Base-by-base conservation (phyloP, 2,888 invertebrate genomes). In the Tridacna gigas region DNA sequence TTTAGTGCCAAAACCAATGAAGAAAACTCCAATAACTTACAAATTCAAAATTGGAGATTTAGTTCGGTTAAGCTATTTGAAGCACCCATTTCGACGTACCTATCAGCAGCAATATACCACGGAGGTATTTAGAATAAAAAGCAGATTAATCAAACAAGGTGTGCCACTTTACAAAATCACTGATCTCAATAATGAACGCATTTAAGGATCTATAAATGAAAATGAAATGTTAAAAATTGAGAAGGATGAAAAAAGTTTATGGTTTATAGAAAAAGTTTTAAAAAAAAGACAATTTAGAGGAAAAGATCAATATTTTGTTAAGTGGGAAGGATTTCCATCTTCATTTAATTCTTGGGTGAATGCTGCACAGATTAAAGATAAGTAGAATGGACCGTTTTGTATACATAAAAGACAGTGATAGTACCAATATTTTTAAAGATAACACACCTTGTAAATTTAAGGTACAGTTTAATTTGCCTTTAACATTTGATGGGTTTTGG, bases 401-500 rank as follows among this genome's bases (percentile, higher is more conserved):
- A n/a, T n/a, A n/a, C n/a, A n/a, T n/a, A n/a, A n/a, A n/a, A n/a
- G n/a, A n/a, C n/a, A n/a, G n/a, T n/a, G n/a, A n/a, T n/a, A n/a
- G n/a, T n/a, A n/a, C n/a, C n/a, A n/a, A n/a, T n/a, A n/a, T n/a
- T n/a, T n/a, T n/a, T n/a, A n/a, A n/a, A n/a, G n/a, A n/a, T n/a
- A n/a, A n/a, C n/a, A n/a, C n/a, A n/a, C n/a, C n/a, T n/a, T n/a
- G n/a, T n/a, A n/a, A n/a, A n/a, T n/a, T n/a, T n/a, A n/a, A n/a
- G n/a, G n/a, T n/a, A n/a, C n/a, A n/a, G n/a, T n/a, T n/a, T n/a
- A n/a, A n/a, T n/a, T n/a, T n/a, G n/a, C n/a, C n/a, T n/a, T n/a
- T n/a, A n/a, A n/a, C n/a, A n/a, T 82, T 82, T 65, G 76, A 82
- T 80, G 82, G 80, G 5, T 71, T 74, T 66, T 85, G 85, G 85